Percentiles rank a stretch among this genome's conserved stretches.
phyloP scores from a whole-genome alignment of 2,888 invertebrate genomes.

The Aethes cnicana region DNA sequence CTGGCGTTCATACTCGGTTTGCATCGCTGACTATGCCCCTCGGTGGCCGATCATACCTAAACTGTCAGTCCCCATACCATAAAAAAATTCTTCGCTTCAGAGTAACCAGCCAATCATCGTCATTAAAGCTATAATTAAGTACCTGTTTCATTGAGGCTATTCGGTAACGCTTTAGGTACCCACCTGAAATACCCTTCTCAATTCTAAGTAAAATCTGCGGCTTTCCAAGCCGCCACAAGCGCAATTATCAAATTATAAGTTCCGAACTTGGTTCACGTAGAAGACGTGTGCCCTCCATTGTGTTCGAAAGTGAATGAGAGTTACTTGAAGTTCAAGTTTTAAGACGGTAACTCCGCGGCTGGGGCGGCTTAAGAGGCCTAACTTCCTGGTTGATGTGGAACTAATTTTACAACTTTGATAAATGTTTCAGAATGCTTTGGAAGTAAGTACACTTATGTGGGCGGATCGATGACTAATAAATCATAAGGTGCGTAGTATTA shows the following conservation, averaged over 20 bases:
- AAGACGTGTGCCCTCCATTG: background rate
- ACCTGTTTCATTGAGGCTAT: no score
- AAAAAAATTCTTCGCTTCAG: no score
- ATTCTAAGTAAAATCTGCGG: no score
- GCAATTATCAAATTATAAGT: background rate
- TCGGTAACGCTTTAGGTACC: no score
- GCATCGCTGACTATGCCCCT: no score
- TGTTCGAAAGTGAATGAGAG: background rate
- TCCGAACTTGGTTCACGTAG: background rate
- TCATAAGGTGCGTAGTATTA: slow-evolving; percentile 16
- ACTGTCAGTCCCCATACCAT: no score
- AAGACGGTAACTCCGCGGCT: slow-evolving; percentile 3
- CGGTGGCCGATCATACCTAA: no score
- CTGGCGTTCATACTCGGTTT: no score
- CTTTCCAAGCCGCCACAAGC: no score
- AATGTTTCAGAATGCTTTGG: slow-evolving; percentile 16
- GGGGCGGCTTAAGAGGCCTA: slow-evolving; percentile 6
- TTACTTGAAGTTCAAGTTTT: slow-evolving; percentile 1
- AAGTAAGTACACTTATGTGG: background rate
- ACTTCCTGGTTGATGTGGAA: slow-evolving; percentile 19
- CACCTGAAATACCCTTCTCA: no score
- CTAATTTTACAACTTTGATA: slow-evolving; percentile 21
- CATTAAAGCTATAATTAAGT: no score
- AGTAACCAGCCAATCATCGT: no score
- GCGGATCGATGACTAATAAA: slow-evolving; percentile 18